Percentiles rank a stretch among this genome's conserved stretches.
Conservation (phyloP, 2,113 vertebrate genomes). For the Chloropsis hardwickii region DNA sequence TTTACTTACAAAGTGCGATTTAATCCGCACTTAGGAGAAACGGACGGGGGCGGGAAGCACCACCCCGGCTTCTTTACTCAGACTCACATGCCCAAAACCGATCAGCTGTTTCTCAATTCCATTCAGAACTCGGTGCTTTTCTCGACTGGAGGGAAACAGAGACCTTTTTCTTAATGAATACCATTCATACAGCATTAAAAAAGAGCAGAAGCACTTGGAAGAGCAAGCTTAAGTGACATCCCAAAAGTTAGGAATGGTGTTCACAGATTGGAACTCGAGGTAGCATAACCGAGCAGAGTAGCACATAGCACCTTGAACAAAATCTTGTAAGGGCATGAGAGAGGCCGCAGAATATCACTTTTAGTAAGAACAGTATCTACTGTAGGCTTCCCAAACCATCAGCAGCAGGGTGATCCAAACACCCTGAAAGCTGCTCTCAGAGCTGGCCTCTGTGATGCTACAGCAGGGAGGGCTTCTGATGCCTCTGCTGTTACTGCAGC, state of each 20-base stretch:
- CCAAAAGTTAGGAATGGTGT: background rate
- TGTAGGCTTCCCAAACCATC: background rate
- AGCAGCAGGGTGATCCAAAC: background rate
- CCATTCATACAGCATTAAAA: background rate
- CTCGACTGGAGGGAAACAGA: background rate
- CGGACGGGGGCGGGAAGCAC: background rate
- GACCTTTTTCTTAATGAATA: background rate
- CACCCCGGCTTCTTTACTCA: background rate
- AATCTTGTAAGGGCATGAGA: rapidly evolving
- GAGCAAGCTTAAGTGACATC: background rate
- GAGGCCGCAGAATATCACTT: too few species aligned
- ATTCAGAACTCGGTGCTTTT: background rate
- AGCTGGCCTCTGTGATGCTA: background rate
- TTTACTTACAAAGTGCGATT: background rate
- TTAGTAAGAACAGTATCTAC: background rate
- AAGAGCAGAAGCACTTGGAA: background rate
- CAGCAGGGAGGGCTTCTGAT: background rate
- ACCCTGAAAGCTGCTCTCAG: background rate
- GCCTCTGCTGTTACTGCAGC: background rate
- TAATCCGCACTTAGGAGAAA: background rate
- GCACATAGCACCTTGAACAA: background rate
- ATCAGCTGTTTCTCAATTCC: background rate
- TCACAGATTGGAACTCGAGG: background rate
- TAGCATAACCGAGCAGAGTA: background rate
- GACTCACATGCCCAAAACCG: background rate